phyloP scores from a whole-genome alignment of 1,140 invertebrate genomes.

The Sinonovacula constricta region DNA sequence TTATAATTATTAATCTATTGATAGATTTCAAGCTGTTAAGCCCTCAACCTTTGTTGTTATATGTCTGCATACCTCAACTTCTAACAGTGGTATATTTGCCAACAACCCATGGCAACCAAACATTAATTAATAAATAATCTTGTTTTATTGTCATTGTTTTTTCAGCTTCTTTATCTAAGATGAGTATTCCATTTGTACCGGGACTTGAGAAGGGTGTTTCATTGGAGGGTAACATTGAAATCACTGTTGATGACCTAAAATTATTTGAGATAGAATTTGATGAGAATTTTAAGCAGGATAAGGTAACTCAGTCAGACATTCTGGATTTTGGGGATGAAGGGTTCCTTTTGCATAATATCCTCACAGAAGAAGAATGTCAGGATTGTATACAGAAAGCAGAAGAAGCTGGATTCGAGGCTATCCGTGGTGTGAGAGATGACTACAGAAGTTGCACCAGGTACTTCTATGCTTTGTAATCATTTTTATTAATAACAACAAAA shows the following conservation, averaged over 20 bases:
- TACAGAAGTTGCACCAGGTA: constrained; percentile 68
- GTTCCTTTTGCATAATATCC: constrained; percentile 63
- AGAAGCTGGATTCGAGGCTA: constrained; percentile 61
- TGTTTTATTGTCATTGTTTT: too few relatives aligned
- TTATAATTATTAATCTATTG: too few relatives aligned
- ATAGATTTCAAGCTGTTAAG: too few relatives aligned
- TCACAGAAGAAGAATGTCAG: constrained; percentile 60
- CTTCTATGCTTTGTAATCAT: too few relatives aligned
- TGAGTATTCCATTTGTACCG: constrained; percentile 50
- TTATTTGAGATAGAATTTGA: constrained; percentile 18
- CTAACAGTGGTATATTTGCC: too few relatives aligned
- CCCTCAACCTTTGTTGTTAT: too few relatives aligned
- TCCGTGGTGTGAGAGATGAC: constrained; percentile 53
- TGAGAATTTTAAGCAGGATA: not conserved
- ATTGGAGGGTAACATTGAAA: constrained; percentile 53
- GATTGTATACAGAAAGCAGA: constrained; percentile 63
- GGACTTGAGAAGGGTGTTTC: constrained; percentile 55
- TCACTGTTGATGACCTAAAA: constrained; percentile 35
- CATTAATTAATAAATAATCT: too few relatives aligned
- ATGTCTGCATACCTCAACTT: too few relatives aligned
- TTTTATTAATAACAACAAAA: too few relatives aligned
- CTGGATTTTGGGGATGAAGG: constrained; percentile 69
- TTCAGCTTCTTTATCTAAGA: too few relatives aligned
- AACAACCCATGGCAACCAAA: too few relatives aligned
- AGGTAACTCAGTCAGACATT: constrained; percentile 55